Evolutionary conservation across 2,797 vertebrate species (phyloP), one percentile per base, ranked within the genome.

Genomic region (Myotis vivesi): DNA sequence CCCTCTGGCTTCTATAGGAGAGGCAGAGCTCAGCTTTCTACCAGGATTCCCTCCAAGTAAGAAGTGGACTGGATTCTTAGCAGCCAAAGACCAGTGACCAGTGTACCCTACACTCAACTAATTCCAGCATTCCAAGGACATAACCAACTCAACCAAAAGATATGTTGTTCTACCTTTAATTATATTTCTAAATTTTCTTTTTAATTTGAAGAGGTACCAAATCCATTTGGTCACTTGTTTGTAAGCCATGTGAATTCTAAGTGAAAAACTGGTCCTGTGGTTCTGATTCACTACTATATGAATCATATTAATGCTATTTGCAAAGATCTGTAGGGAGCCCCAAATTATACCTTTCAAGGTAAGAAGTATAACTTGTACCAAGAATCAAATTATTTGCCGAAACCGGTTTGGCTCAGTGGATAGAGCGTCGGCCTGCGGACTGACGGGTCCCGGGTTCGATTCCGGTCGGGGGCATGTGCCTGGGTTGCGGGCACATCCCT

Each of bases 331-430:
- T 64, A 72, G 66, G 44, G 89, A 89, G 53, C 66, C 41, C 33
- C 93, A 96, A 94, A 96, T 91, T 82, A 71, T 4, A 76, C 33
- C 51, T 92, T 92, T 92, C 62, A 82, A 92, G 36, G 75, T 33
- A n/a, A 44, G 25, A 93, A 89, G 51, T 76, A 69, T 62, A 93
- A 88, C 77, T 86, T 93, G 49, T 88, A 79, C 25, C 85, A 87
- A 95, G 33, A 97, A 22, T 49, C 53, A 68, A 72, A 55, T 92
- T 41, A 87, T 89, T 76, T n/a, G n/a, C n/a, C n/a, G n/a, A n/a
- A n/a, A n/a, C n/a, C n/a, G n/a, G n/a, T n/a, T n/a, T n/a, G n/a
- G n/a, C n/a, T n/a, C n/a, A n/a, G n/a, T n/a, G n/a, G n/a, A n/a
- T n/a, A n/a, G n/a, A n/a, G n/a, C n/a, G n/a, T n/a, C n/a, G n/a